Evolutionary conservation across 2,113 vertebrate species (phyloP).

Genomic region (Silurus glanis): DNA sequence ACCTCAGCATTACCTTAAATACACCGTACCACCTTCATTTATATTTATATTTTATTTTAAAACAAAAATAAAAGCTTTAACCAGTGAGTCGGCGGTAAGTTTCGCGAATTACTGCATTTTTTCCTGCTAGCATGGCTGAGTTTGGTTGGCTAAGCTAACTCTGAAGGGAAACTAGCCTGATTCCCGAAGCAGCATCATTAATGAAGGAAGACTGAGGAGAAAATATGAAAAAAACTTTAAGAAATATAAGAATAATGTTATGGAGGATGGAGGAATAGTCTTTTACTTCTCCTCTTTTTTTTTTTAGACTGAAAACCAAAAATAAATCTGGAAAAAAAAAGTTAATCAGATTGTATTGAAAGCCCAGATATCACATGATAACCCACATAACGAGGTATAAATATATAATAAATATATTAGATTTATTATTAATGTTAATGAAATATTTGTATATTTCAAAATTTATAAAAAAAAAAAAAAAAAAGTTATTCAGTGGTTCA

Average conservation of each 20-base stretch:
- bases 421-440: too few species aligned
- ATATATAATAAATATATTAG: background rate
- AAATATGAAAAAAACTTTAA: background rate
- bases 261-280: background rate
- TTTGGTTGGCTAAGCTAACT: conserved; percentile 7
- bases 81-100: background rate
- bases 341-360: background rate
- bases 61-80: background rate
- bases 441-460: too few species aligned
- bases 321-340: too few species aligned
- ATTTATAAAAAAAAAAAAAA: too few species aligned
- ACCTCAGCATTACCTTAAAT: background rate
- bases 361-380: background rate
- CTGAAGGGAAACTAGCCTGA: background rate
- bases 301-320: too few species aligned
- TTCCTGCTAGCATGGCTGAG: background rate
- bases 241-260: background rate
- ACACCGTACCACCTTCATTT: background rate
- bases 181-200: background rate
- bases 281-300: background rate
- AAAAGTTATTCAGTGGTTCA: background rate
- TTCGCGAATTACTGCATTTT: background rate
- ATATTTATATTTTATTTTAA: too few species aligned
- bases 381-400: background rate
- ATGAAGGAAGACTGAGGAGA: background rate